Base-by-base conservation (phyloP, 2,888 invertebrate species). In the Eilema caniola region DNA sequence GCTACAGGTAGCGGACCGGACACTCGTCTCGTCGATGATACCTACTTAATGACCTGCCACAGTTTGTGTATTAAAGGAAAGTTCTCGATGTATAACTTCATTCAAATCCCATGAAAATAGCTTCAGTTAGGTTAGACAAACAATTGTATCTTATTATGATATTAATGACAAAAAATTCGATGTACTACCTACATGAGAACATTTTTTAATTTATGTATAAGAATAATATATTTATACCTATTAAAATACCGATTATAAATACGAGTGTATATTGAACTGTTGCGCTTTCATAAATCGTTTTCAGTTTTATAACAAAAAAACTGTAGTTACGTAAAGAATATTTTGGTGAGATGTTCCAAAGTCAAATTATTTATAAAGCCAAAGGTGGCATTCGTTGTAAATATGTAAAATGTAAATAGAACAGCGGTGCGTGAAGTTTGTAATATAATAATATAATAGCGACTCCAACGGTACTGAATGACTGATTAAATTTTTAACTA, bases 381-480 rank as follows among this genome's bases (percentile, higher is more conserved):
- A 63, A 75, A 70, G 75, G 80, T 83, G 83, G 81, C 77, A 83
- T 79, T 81, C 74, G 71, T 74, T 85, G 82, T 84, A 83, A 81
- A 85, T 84, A 83, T 81, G 79, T 84, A 74, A 77, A 83, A 75
- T 81, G 76, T 81, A 72, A 75, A 71, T 66, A 33, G 59, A 74
- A 71, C 72, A 62, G 59, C 62, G 61, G 62, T 69, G 33, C 37
- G 62, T 53, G 64, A 70, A 67, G 74, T 68, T 64, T 72, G 62
- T 73, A 68, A 61, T 70, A 57, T 64, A 61, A n/a, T 66, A 25
- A 66, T 31, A 53, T 61, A 68, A 24, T 62, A 56, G 31, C 31
- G 23, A 31, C 56, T 16, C 56, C 23, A 24, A 33, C 3, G 57
- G 16, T 33, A 24, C 60, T 37, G 66, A 62, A 69, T 69, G 67